Evolutionary conservation across 2,113 vertebrate genomes (phyloP), one percentile per base, ranked within the genome.

Genomic region (Butorides virescens): DNA sequence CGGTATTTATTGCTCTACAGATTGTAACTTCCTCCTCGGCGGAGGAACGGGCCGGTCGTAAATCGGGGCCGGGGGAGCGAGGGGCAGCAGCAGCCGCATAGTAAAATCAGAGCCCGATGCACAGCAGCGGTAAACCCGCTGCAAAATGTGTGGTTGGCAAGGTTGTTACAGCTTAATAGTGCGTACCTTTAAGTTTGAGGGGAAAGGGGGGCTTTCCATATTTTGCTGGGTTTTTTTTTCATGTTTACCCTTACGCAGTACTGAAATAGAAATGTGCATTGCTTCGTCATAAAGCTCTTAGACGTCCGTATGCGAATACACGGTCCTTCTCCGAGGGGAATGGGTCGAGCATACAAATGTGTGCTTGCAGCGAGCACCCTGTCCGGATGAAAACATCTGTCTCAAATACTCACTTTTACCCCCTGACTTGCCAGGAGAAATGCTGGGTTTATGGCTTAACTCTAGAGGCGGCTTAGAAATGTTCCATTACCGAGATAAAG

Each of bases 1-100:
- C 36, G 92, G 77, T 89, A 97, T 97, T 97, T 97, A 97, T 96
- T 96, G 95, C 97, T 84, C 90, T 96, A 97, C 97, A 97, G 97
- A 97, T 96, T 97, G 97, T 79, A 77, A 86, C 96, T 97, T 98
- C 97, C 95, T 92, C 68, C 95, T 95, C 65, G 46, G 62, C 58
- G 49, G 90, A 86, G 86, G 37, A 89, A 29, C 73, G 62, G 88
- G 66, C 44, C 34, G 56, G 50, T 85, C n/a, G 91, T 94, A 95
- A 97, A 97, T 96, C 90, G 92, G 44, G 56, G 62, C 19, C 19
- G 36, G 37, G 10, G 68, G 46, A 74, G 56, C 23, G 76, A 34
- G 58, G 36, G 15, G 52, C 39, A 21, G 42, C 36, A 4, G 70
- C 61, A 2, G 52, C 14, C 49, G 19, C 36, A 46, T 2, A 15